These are phyloP conservation scores for Climacteris rufus DNA, from an alignment of 2,113 vertebrate genomes.

Conservation along the genomic window DNA sequence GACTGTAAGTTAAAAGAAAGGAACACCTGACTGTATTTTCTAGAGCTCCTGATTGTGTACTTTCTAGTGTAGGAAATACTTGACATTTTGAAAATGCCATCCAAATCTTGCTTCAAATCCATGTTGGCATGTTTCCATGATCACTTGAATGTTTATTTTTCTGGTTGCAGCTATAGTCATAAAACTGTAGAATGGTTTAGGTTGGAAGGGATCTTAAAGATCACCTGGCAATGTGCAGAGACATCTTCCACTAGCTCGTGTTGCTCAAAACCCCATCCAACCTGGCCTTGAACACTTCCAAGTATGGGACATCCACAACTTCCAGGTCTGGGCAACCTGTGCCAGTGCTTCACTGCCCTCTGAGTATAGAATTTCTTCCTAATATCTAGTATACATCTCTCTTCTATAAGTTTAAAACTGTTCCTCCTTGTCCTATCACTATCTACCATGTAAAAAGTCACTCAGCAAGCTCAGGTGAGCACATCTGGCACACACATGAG, in stretches of 20 bases:
- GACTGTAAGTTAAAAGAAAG: not conserved
- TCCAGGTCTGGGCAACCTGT: not conserved
- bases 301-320: not conserved
- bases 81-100: not conserved
- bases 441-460: not conserved
- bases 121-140: not conserved
- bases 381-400: not conserved
- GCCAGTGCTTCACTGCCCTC: not conserved
- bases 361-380: not conserved
- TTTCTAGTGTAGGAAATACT: not conserved
- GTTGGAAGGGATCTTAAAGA: not conserved
- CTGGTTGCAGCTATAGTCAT: not conserved
- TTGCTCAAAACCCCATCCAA: not conserved
- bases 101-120: not conserved
- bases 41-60: not conserved
- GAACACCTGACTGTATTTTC: not conserved
- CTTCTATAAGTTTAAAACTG: not conserved
- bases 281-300: not conserved
- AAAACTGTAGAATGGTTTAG: not conserved
- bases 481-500: not conserved
- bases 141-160: not conserved
- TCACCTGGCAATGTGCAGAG: accelerated
- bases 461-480: not conserved
- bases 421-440: not conserved
- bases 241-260: not conserved